Conservation (phyloP, 2,113 vertebrate genomes). For the Theristicus caerulescens region DNA sequence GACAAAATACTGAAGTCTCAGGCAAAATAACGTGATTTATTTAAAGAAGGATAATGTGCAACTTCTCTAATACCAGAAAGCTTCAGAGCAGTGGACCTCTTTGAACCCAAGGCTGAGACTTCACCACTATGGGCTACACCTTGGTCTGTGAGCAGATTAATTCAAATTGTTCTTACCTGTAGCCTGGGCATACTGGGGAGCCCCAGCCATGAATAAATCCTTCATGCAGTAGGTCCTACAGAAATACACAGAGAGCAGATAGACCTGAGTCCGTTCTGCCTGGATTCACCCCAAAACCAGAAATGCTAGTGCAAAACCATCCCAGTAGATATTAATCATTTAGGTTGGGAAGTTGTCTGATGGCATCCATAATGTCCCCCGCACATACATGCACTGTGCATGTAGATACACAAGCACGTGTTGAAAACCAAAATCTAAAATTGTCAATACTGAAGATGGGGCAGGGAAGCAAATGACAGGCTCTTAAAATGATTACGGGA, state of each 20-base stretch:
- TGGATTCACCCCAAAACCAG: background rate
- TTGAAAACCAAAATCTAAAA: background rate
- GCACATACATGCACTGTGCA: accelerated
- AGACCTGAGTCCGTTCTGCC: background rate
- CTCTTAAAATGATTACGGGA: background rate
- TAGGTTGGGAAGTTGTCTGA: background rate
- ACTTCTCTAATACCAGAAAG: background rate
- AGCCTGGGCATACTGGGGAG: background rate
- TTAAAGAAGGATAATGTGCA: background rate
- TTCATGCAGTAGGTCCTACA: background rate
- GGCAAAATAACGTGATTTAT: constrained; percentile 5
- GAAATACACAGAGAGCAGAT: background rate
- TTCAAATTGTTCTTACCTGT: background rate
- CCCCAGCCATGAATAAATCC: background rate
- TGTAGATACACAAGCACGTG: accelerated
- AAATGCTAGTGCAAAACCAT: background rate
- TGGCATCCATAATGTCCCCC: background rate
- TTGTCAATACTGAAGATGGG: background rate
- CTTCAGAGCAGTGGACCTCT: background rate
- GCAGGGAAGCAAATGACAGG: background rate
- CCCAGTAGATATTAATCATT: background rate
- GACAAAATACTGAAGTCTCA: background rate
- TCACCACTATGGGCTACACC: background rate
- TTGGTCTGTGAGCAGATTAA: background rate
- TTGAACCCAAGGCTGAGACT: background rate